Evolutionary conservation across 2,797 vertebrate species (phyloP), one percentile per base, ranked within the genome.

Genomic region (Pseudopleuronectes americanus): DNA sequence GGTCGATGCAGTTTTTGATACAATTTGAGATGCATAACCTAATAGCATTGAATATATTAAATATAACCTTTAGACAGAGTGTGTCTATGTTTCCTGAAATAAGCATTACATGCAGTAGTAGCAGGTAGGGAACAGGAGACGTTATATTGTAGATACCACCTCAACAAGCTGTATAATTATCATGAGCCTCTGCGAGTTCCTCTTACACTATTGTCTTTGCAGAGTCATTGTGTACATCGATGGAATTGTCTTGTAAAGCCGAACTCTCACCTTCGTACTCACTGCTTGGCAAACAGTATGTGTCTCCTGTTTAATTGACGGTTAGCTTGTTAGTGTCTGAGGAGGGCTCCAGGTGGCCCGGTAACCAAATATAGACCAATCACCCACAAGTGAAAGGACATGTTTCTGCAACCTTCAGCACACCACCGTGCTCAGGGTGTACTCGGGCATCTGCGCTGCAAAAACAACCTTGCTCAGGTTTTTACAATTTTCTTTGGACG

Each of bases 311-410:
- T 74, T 61, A 65, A 79, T 53, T 82, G 76, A 73, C 76, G 79
- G 71, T 75, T 78, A 65, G 64, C 64, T 84, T 75, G 71, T 83
- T 77, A 71, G 74, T 72, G 64, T 76, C 64, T 79, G 55, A 59
- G 6, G 6, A 68, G 64, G 57, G 51, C 71, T 52, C 64, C 71
- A 70, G 60, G 71, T 71, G 75, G 66, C 73, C 77, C 0, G 7
- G 61, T 65, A 62, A 76, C 79, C 71, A 80, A 84, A 85, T 82
- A 80, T 81, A 84, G 79, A 84, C 76, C 64, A 72, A 77, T 82
- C 80, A 76, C 24, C 48, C 16, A 21, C 36, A 48, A 70, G 52
- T 51, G 43, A 56, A 74, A 77, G 58, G 70, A 77, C 76, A 64
- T 13, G 5, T 16, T 65, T 51, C 63, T 41, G 26, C 75, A 76